Evolutionary conservation across 2,797 vertebrate genomes (phyloP), one percentile per base, ranked within the genome.

Genomic region (Bucorvus abyssinicus): DNA sequence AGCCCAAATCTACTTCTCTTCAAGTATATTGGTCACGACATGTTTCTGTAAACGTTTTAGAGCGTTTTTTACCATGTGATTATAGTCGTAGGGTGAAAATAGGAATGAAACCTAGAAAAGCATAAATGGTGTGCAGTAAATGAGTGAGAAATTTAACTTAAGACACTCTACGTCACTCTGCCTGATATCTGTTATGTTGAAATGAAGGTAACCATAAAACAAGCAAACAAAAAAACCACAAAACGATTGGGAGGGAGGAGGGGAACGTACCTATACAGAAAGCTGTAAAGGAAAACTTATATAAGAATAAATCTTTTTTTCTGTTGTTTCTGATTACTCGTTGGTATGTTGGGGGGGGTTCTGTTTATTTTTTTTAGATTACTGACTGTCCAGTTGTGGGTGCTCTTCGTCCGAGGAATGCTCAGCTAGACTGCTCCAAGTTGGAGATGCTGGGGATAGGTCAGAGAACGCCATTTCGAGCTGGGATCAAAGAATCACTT

Each of bases 381-480:
- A 99, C 98, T 1, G 99, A 99, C 70, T 98, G 98, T 88, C 98
- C 98, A 3, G 97, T 99, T 5, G 97, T 98, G 22, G 98, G 98
- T 49, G 98, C 98, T 21, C 98, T 97, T 76, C 98, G 99, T 61
- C 99, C 99, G 0, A 97, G 97, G 89, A 99, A 99, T 40, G 98
- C 98, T 67, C 99, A 98, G 92, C 95, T 99, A 8, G 98, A 99
- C 94, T 99, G 99, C 95, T 99, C 98, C 45, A 98, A 98, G 45
- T 91, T 99, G 91, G 98, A 99, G 98, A 97, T 98, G 94, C 95
- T 99, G 93, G 98, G 99, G 77, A 98, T 99, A 70, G 98, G 98
- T 12, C 98, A 99, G 40, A 97, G 98, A 29, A 98, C 98, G 0
- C 98, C 98, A 2, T 99, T 99, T 97, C 97, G 98, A 87, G 87